Conservation (phyloP, 2,113 vertebrate species). For the Apistogramma diplotaenia region DNA sequence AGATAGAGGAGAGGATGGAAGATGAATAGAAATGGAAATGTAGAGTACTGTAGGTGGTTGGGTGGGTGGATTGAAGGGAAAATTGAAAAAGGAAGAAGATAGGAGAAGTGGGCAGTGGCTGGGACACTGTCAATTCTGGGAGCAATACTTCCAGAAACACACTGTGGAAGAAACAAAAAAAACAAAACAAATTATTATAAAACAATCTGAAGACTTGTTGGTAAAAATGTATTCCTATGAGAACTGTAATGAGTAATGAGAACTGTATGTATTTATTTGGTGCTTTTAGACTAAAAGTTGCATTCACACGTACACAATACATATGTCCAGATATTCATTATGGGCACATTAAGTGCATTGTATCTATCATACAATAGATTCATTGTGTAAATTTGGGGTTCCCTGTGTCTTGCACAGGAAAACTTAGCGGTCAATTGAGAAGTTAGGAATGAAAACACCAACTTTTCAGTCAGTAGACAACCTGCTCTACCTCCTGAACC, state of each 20-base stretch:
- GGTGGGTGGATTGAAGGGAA: background rate
- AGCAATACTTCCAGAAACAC: constrained; percentile 83
- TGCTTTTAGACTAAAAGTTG: background rate
- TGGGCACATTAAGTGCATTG: background rate
- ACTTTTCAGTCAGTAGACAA: background rate
- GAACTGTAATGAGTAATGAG: background rate
- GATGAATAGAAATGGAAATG: background rate
- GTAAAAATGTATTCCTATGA: background rate
- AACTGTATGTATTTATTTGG: background rate
- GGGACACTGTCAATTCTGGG: constrained; percentile 72
- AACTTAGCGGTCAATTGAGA: background rate
- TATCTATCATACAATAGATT: background rate
- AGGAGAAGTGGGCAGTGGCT: background rate
- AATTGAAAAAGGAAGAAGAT: background rate
- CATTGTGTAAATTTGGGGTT: background rate
- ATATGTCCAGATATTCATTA: background rate
- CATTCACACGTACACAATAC: background rate
- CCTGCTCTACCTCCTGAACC: background rate
- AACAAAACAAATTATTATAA: background rate
- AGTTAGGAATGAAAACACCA: background rate
- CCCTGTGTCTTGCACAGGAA: background rate
- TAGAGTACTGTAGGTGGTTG: background rate
- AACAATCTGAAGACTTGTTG: background rate
- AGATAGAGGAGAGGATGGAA: background rate
- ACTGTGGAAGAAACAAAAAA: constrained; percentile 61